A percentile compares a stretch with the other conserved stretches of the same genome.
phyloP scores from a whole-genome alignment of 2,113 vertebrate genomes.

The Brachypodius melanocephalos region DNA sequence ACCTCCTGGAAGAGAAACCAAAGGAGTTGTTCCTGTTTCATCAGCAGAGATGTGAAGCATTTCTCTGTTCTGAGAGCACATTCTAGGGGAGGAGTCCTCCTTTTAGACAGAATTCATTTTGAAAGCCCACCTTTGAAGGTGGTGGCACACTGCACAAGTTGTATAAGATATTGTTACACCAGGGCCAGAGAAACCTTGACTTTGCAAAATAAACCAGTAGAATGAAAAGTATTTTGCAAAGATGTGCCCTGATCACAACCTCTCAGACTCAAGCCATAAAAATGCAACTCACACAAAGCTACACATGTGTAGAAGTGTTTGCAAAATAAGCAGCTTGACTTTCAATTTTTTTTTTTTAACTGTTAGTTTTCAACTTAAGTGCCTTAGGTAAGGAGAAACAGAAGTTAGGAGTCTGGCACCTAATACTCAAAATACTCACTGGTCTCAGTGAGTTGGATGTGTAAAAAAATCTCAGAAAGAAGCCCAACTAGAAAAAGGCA shows the following conservation, averaged over 20 bases:
- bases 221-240: background rate
- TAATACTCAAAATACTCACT: background rate
- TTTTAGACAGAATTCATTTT: background rate
- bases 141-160: background rate
- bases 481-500: background rate
- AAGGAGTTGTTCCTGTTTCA: background rate
- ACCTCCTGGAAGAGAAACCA: background rate
- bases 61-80: background rate
- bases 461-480: background rate
- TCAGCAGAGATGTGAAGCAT: background rate
- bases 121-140: background rate
- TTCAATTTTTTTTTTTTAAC: background rate
- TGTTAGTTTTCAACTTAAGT: background rate
- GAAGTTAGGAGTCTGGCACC: background rate
- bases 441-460: background rate
- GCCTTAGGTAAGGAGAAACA: background rate
- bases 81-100: background rate
- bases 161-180: background rate
- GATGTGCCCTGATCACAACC: background rate
- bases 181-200: background rate
- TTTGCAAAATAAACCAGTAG: rapidly evolving
- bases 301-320: background rate
- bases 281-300: background rate
- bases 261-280: background rate
- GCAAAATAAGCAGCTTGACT: background rate